A percentile compares a stretch with the other conserved stretches of the same genome.
phyloP scores from a whole-genome alignment of 2,113 vertebrate species.

The Scytalopus superciliaris region DNA sequence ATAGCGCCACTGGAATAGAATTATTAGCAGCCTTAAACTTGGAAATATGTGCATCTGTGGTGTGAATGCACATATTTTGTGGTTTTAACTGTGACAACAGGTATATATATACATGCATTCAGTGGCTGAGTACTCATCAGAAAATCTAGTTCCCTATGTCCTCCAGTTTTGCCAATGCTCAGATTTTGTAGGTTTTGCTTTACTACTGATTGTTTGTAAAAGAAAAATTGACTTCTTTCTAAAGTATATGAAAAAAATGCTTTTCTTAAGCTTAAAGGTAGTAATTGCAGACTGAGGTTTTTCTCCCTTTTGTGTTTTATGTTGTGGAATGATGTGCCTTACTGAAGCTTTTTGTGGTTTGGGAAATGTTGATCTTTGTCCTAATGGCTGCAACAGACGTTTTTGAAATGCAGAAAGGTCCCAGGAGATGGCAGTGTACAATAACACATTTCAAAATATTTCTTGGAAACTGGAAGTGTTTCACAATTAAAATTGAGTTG shows the following conservation, averaged over 20 bases:
- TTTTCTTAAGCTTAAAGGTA: background rate
- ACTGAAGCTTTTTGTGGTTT: background rate
- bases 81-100: background rate
- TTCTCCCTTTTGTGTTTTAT: background rate
- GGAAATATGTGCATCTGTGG: background rate
- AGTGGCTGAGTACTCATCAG: background rate
- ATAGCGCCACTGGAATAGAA: background rate
- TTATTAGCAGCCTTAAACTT: background rate
- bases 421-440: conserved; percentile 55
- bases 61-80: background rate
- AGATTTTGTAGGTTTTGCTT: background rate
- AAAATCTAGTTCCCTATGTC: background rate
- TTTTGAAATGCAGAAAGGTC: conserved; percentile 31
- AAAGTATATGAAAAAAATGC: background rate
- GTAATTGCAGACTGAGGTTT: background rate
- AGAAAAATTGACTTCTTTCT: background rate
- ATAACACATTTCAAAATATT: conserved; percentile 22
- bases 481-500: background rate
- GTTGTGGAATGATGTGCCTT: background rate
- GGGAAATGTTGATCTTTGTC: background rate
- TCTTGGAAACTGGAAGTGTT: background rate
- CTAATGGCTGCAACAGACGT: background rate
- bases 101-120: background rate
- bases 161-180: background rate
- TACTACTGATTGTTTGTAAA: background rate